Conservation (phyloP, 1,140 invertebrate genomes). For the Piezodorus guildinii region DNA sequence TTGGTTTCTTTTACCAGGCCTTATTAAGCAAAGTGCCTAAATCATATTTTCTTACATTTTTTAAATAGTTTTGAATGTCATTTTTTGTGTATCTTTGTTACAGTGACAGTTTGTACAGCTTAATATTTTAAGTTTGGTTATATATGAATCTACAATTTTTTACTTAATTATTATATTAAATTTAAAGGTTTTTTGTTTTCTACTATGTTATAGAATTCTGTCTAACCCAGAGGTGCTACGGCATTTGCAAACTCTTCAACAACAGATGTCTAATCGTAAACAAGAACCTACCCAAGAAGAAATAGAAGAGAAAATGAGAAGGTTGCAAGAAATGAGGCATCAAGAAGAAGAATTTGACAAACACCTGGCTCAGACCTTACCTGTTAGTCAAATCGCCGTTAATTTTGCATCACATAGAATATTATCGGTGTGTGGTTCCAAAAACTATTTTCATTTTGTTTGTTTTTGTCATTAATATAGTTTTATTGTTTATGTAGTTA, state of each 20-base stretch:
- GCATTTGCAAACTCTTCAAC: slow-evolving; percentile 54
- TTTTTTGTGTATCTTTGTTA: too few species aligned
- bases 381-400: slow-evolving; percentile 37
- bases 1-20: too few species aligned
- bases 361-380: slow-evolving; percentile 57
- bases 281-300: slow-evolving; percentile 38
- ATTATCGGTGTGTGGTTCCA: slow-evolving; percentile 12
- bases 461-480: slow-evolving; percentile 11
- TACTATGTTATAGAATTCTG: slow-evolving; percentile 39
- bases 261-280: slow-evolving; percentile 36
- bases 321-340: slow-evolving; percentile 56
- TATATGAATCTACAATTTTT: background rate
- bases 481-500: slow-evolving; percentile 6
- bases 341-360: slow-evolving; percentile 70
- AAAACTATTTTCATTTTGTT: slow-evolving; percentile 11
- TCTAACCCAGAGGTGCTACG: slow-evolving; percentile 60
- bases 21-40: too few species aligned
- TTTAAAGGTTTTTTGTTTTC: slow-evolving; percentile 1
- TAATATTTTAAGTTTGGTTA: too few species aligned
- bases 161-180: background rate
- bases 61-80: too few species aligned
- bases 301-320: slow-evolving; percentile 57
- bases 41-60: too few species aligned
- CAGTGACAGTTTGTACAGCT: too few species aligned
- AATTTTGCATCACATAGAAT: slow-evolving; percentile 17